Evolutionary conservation across 2,888 invertebrate species (phyloP).

Genomic region (Platycheirus rosarum): DNA sequence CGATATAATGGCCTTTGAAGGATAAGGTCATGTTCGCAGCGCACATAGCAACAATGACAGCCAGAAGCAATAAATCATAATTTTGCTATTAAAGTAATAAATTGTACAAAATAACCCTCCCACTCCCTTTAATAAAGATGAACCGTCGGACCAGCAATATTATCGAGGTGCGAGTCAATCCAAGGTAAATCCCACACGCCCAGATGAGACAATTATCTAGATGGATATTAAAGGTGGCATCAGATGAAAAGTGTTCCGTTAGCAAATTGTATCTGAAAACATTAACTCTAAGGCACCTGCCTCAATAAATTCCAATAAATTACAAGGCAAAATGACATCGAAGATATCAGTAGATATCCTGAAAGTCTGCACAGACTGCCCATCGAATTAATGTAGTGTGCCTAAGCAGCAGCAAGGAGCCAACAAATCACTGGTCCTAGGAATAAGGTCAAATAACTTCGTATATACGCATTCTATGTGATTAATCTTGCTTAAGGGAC

Average conservation of each 20-base stretch:
- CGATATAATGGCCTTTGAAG: constrained; percentile 45
- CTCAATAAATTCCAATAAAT: constrained; percentile 46
- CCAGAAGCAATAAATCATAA: constrained; percentile 58
- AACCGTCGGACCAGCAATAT: too few relatives aligned
- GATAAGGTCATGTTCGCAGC: constrained; percentile 29
- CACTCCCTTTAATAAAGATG: background rate
- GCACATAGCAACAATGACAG: background rate
- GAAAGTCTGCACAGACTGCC: constrained; percentile 17
- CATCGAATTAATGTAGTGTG: constrained; percentile 46
- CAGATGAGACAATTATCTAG: constrained; percentile 26
- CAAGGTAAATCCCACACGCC: constrained; percentile 4
- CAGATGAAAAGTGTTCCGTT: constrained; percentile 31
- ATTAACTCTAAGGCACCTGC: constrained; percentile 26
- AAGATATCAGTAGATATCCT: constrained; percentile 43
- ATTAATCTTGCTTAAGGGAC: constrained; percentile 67
- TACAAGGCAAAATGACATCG: constrained; percentile 34
- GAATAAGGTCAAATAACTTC: constrained; percentile 50
- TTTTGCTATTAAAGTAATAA: background rate
- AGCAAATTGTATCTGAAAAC: constrained; percentile 3
- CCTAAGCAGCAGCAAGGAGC: constrained; percentile 43
- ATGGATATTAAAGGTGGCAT: constrained; percentile 10
- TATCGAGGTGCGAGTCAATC: constrained; percentile 42
- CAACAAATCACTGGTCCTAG: constrained; percentile 51
- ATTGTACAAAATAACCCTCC: background rate
- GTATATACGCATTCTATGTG: constrained; percentile 49